These are phyloP conservation scores for Scartelaos histophorus DNA, from an alignment of 2,113 vertebrate genomes.

Conservation along the genomic window DNA sequence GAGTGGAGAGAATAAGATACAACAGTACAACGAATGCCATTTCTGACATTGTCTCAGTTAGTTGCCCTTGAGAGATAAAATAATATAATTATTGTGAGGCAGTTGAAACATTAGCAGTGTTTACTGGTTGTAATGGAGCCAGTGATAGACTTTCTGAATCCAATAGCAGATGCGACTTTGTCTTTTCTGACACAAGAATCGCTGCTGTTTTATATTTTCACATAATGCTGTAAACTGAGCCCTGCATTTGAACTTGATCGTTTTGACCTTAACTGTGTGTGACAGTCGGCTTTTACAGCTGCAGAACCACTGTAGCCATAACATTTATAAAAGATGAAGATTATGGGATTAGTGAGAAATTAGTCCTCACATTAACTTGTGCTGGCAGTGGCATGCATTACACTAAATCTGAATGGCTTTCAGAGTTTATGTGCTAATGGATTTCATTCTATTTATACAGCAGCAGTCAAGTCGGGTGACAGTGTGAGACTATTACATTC, in stretches of 20 bases:
- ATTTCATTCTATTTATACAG: conserved; percentile 1
- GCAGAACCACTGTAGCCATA: neutral
- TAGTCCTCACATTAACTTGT: conserved; percentile 1
- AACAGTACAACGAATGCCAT: neutral
- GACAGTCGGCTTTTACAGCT: neutral
- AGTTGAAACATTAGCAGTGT: conserved; percentile 16
- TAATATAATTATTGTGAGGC: neutral
- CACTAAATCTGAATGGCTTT: conserved; percentile 7
- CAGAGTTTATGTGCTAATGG: neutral
- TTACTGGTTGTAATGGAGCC: conserved; percentile 21
- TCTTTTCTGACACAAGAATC: neutral
- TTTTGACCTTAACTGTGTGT: conserved; percentile 3
- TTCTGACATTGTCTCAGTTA: neutral
- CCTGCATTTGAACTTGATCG: neutral
- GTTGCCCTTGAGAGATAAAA: neutral
- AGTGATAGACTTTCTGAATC: conserved; percentile 23
- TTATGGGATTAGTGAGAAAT: conserved; percentile 23
- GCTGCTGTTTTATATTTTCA: neutral
- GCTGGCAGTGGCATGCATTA: conserved; percentile 10
- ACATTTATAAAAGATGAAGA: conserved; percentile 1
- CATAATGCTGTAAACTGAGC: neutral
- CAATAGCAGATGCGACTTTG: conserved; percentile 13
- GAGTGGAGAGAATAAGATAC: neutral
- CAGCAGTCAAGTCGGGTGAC: neutral
- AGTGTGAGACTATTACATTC: conserved; percentile 1